These are phyloP conservation scores for Oceanodroma tethys DNA, from an alignment of 2,113 vertebrate species.

Conservation along the genomic window DNA sequence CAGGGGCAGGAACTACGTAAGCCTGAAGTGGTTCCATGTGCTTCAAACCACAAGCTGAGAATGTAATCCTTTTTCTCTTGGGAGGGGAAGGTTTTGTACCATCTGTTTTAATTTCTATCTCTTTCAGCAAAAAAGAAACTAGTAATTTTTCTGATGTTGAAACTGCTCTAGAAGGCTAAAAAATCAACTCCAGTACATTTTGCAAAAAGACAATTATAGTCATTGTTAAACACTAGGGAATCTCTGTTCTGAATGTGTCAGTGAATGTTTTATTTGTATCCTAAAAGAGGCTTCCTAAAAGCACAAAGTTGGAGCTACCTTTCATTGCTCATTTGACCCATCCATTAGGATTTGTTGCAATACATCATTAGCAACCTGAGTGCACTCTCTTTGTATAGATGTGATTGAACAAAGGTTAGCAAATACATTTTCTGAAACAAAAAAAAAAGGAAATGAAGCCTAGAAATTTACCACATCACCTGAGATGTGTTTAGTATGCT, in stretches of 20 bases:
- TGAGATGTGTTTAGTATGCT: not conserved
- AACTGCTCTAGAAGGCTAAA: not conserved
- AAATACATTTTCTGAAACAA: not conserved
- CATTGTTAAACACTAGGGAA: not conserved
- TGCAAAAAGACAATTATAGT: not conserved
- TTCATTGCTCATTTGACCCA: not conserved
- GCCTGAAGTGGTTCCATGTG: not conserved
- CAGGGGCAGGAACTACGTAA: not conserved
- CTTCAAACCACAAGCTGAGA: not conserved
- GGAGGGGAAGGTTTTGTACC: not conserved
- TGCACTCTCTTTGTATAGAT: not conserved
- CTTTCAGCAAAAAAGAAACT: not conserved
- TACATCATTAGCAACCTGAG: not conserved
- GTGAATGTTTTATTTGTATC: not conserved
- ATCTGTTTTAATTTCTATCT: not conserved
- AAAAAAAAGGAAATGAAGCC: not conserved
- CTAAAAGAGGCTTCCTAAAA: not conserved
- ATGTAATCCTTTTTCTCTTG: not conserved
- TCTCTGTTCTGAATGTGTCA: not conserved
- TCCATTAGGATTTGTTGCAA: not conserved
- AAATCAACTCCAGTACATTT: not conserved
- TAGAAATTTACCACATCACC: constrained; percentile 18
- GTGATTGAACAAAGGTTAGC: not conserved
- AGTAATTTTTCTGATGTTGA: not conserved
- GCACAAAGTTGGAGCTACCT: not conserved